Evolutionary conservation across 2,888 invertebrate genomes (phyloP), one percentile per base, ranked within the genome.

Genomic region (Parthenolecanium corni): DNA sequence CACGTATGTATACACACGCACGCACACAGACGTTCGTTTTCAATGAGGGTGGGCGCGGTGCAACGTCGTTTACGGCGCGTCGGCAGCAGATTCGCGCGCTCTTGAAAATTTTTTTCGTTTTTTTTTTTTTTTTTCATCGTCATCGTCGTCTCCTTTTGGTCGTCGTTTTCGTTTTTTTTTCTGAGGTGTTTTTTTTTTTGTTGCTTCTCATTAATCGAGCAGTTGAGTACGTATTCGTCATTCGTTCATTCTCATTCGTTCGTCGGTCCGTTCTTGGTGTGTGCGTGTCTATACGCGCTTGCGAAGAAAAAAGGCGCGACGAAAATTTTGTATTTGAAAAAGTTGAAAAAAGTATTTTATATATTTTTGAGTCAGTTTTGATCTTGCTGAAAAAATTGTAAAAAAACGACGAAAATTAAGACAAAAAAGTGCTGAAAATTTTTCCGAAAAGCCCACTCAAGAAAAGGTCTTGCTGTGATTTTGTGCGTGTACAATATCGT

Each of bases 301-400:
- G 51, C 57, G 57, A 53, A 52, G 52, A 62, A 62, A 52, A 52
- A 46, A 42, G 52, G 52, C 52, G 52, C 62, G 52, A 52, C 62
- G 62, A 21, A 18, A 47, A 11, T 25, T 3, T 38, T 11, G 21
- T 53, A 36, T 40, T 5, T 20, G 4, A 16, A 18, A 6, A 18
- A 18, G n/a, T 44, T 44, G 18, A 18, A 4, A 44, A 44, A 44
- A 16, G 9, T 38, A 31, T 31, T 31, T 31, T 9, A 9, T 6
- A 31, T 31, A 31, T 9, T 31, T 31, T 9, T n/a, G n/a, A n/a
- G n/a, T 31, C 31, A 31, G 31, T 31, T 24, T 51, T 51, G 11
- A 51, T 51, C 21, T 47, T 24, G 20, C 4, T 46, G 16, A 20
- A 46, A 46, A 46, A 46, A 16, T 3, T 46, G 14, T 46, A 12